Percentiles rank a stretch among this genome's conserved stretches.
These are phyloP conservation scores for Aldrovandia affinis DNA, from an alignment of 2,797 vertebrate species.

Conservation along the genomic window DNA sequence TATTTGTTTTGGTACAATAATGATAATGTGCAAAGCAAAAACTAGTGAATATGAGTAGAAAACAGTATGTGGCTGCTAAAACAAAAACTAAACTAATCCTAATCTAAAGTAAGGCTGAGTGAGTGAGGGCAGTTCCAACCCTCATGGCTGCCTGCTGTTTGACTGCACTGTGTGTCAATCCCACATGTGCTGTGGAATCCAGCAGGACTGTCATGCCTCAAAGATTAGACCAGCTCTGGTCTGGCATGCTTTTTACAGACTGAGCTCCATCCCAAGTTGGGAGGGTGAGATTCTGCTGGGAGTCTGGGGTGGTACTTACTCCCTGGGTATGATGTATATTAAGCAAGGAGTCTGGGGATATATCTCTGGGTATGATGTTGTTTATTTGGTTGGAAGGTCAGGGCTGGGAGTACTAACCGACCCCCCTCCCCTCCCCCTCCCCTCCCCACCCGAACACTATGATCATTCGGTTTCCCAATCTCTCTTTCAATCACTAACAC, in stretches of 20 bases:
- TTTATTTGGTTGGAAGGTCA: background rate
- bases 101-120: background rate
- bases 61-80: constrained; percentile 3
- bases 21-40: too few species aligned
- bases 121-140: background rate
- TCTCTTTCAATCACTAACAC: constrained; percentile 4
- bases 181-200: background rate
- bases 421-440: background rate
- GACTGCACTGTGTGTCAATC: background rate
- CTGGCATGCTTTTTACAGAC: background rate
- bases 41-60: background rate
- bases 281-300: background rate
- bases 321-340: too few species aligned
- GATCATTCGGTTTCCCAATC: background rate
- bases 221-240: too few species aligned
- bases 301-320: background rate
- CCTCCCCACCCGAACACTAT: background rate
- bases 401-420: background rate
- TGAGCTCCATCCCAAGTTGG: background rate
- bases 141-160: background rate
- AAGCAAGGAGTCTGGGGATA: too few species aligned
- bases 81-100: background rate
- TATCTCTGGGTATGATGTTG: background rate
- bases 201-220: background rate
- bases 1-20: too few species aligned